Evolutionary conservation across 2,888 invertebrate genomes (phyloP), one percentile per base, ranked within the genome.

Genomic region (Eupsilia transversa): DNA sequence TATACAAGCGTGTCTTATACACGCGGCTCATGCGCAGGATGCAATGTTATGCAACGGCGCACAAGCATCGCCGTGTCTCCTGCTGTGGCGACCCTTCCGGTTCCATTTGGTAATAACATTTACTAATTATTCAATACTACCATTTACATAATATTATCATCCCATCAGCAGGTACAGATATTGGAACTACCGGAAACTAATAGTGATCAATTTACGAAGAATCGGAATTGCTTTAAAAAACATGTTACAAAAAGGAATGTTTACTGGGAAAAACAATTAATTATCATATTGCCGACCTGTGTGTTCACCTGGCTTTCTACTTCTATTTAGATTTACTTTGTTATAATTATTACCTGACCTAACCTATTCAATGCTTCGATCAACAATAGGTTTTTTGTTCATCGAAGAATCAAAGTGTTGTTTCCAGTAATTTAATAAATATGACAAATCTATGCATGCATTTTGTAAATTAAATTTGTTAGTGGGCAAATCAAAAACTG

Each of bases 1-100:
- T 73, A 80, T 77, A 85, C 85, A 83, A 77, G 77, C 80, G 83
- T 81, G 35, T 67, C 79, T 56, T 66, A 77, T 68, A 72, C 41
- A 72, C 38, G 54, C 72, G 14, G 61, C 71, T 68, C 64, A 63
- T 84, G 78, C 83, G 88, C 90, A 89, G 92, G 91, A 93, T 90
- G 90, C 87, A 83, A 84, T 87, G 92, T 91, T 89, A 91, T 91
- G 94, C 92, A 89, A 91, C 87, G 91, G 80, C 85, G 93, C 89
- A 83, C 89, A 83, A 79, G 80, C 88, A 84, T 33, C 69, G 85
- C 83, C 92, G 91, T 92, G 90, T 91, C 91, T 91, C 92, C 92
- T 88, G 87, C 86, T 49, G n/a, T 43, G 68, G 60, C 75, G 77
- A 77, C 84, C 88, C 89, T 91, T 92, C 92, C 92, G 91, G 89